Base-by-base conservation (phyloP, 2,797 vertebrate genomes). In the Oreortyx pictus region DNA sequence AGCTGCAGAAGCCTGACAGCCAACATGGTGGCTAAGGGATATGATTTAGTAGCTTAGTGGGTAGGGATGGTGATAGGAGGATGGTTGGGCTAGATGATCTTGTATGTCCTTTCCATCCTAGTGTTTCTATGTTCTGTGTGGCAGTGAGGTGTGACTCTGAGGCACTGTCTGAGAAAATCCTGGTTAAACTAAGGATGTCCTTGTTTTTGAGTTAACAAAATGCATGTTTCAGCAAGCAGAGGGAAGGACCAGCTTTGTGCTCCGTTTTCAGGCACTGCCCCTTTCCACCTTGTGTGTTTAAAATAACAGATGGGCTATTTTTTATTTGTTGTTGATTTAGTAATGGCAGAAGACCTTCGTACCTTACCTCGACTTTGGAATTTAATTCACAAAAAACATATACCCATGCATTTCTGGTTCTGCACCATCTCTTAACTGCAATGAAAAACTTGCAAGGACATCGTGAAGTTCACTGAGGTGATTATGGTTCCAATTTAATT, bases 401-500 rank as follows among this genome's bases (percentile, higher is more conserved):
- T 0, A 2, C 27, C 46, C 54, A 56, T 2, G 4, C 5, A 31
- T 17, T 82, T 57, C 14, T 71, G 46, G 18, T 29, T 78, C 39
- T 59, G 22, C 52, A 37, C 64, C 16, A 73, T 76, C 29, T 49
- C 44, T n/a, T 85, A 25, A 54, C 24, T 35, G 52, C 52, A 88
- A 83, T 43, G 3, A 41, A 83, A 87, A 79, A 15, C 41, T 86
- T 88, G 17, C 68, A 88, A 88, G 66, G 81, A n/a, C 72, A 33
- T 86, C 39, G 76, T 71, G 44, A 89, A 75, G 46, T 73, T 87
- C 47, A 86, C 27, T 19, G 18, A 93, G 75, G 84, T 79, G 75
- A 91, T 96, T 94, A 37, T 52, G 31, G 7, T 68, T 85, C 82
- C 64, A 70, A 74, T 60, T 54, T 75, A 88, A 70, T 89, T 76